A percentile compares a stretch with the other conserved stretches of the same genome.
Evolutionary conservation across 1,140 invertebrate species (phyloP).

Genomic region (Semibalanus balanoides): DNA sequence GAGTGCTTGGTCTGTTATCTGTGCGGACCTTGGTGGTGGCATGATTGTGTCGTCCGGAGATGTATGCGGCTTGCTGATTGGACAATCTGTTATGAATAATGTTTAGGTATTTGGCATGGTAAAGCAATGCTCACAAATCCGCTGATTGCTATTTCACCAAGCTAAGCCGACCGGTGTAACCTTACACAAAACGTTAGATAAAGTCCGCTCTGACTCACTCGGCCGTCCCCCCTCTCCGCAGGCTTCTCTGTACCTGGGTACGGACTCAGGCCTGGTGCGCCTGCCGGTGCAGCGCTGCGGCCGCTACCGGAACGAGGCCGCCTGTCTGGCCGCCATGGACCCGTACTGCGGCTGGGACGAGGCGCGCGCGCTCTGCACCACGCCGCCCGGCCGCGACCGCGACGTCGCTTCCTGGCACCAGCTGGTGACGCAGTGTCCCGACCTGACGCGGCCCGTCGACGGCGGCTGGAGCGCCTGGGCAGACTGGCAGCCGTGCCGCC

Average conservation of each 20-base stretch:
- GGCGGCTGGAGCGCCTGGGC: slow-evolving; percentile 63
- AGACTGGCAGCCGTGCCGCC: slow-evolving; percentile 44
- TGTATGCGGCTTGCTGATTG: too few species aligned
- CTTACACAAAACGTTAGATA: too few species aligned
- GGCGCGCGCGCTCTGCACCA: slow-evolving; percentile 48
- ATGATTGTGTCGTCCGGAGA: too few species aligned
- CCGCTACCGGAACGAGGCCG: slow-evolving; percentile 47
- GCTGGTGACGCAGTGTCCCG: slow-evolving; percentile 45
- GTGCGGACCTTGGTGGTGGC: too few species aligned
- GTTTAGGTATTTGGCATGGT: too few species aligned
- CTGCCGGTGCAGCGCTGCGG: slow-evolving; percentile 61
- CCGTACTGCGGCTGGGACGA: slow-evolving; percentile 91
- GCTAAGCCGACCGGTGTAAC: too few species aligned
- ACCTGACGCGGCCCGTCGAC: slow-evolving; percentile 37
- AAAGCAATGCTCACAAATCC: too few species aligned
- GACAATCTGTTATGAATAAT: too few species aligned
- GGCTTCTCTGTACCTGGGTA: slow-evolving; percentile 70
- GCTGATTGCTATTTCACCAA: too few species aligned
- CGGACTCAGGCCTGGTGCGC: slow-evolving; percentile 47
- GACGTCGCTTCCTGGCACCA: slow-evolving; percentile 54
- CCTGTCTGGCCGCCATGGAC: slow-evolving; percentile 71
- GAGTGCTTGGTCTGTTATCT: too few species aligned
- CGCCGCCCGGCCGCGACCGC: slow-evolving; percentile 45
- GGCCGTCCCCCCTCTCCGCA: slow-evolving; percentile 26
- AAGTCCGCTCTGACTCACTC: too few species aligned